Base-by-base conservation (phyloP, 2,888 invertebrate species). In the Omphaloscelis lunosa region DNA sequence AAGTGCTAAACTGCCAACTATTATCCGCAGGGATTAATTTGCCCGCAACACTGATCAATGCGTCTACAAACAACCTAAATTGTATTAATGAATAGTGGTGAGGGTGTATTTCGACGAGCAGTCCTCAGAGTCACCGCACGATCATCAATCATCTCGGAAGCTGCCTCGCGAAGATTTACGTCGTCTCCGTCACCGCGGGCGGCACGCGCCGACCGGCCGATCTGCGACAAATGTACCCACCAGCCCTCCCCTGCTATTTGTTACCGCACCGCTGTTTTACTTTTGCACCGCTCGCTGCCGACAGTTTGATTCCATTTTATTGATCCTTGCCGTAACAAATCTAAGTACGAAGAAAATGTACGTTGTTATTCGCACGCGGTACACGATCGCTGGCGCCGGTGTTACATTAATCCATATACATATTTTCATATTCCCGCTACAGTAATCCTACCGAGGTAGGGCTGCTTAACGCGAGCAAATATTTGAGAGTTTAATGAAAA, bases 401-500 rank as follows among this genome's bases (percentile, higher is more conserved):
- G 84, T 91, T 89, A 93, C 90, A 93, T 94, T 93, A 94, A 94
- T 93, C 91, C 93, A 91, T 90, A 91, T 92, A 90, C 90, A 93
- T 93, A 93, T 94, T 94, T 94, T 94, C 94, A 94, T 93, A 94
- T 93, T 92, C 92, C 91, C 89, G 87, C 90, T 91, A 88, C 91
- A 89, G 91, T 92, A 93, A 94, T 93, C 91, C 92, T 88, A 87
- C 87, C 86, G 86, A 89, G 88, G 90, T 89, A 92, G 90, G 91
- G 91, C 89, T 93, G 92, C 92, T 92, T 93, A 92, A 93, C 90
- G 89, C 89, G 90, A 89, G 92, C 94, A 94, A 95, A 95, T 95
- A 95, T 95, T 95, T 95, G 94, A 94, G 93, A 92, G 90, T 93
- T 94, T 95, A 95, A 95, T 95, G 94, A 95, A 95, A 95, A 95